Conservation (phyloP, 2,113 vertebrate species). For the Perca schrenkii region DNA sequence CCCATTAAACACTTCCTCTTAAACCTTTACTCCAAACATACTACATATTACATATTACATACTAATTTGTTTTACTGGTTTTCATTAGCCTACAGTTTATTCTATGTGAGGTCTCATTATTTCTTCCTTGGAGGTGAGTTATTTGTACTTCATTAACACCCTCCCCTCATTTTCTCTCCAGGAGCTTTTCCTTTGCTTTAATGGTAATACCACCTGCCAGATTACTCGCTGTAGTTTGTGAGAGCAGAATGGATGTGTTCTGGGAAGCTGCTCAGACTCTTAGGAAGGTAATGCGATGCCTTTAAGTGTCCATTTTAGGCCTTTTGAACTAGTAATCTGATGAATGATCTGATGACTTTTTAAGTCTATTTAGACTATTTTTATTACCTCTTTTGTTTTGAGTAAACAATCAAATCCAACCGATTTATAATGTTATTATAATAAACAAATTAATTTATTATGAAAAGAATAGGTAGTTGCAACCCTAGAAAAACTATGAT, state of each 20-base stretch:
- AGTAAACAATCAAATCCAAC: no score
- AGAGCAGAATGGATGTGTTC: slow-evolving; percentile 45
- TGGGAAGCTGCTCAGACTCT: slow-evolving; percentile 37
- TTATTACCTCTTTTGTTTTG: no score
- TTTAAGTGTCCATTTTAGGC: no score
- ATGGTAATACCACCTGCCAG: slow-evolving; percentile 40
- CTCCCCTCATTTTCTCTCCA: slow-evolving; percentile 44
- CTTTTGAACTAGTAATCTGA: no score
- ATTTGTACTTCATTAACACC: slow-evolving; percentile 50
- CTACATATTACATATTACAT: not conserved
- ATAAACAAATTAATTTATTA: no score
- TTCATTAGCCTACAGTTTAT: slow-evolving; percentile 44
- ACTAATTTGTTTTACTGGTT: slow-evolving; percentile 25
- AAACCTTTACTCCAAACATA: slow-evolving; percentile 13
- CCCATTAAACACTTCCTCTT: not conserved
- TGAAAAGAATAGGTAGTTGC: not conserved
- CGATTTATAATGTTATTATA: no score
- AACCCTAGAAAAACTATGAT: not conserved
- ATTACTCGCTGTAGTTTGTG: slow-evolving; percentile 45
- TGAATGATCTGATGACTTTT: no score
- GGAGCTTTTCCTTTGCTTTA: slow-evolving; percentile 62
- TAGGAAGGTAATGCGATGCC: not conserved
- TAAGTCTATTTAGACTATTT: no score
- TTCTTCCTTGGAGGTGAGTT: slow-evolving; percentile 42
- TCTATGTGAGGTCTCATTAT: slow-evolving; percentile 70